phyloP scores from a whole-genome alignment of 2,888 invertebrate genomes.

The Schizotus pectinicornis region DNA sequence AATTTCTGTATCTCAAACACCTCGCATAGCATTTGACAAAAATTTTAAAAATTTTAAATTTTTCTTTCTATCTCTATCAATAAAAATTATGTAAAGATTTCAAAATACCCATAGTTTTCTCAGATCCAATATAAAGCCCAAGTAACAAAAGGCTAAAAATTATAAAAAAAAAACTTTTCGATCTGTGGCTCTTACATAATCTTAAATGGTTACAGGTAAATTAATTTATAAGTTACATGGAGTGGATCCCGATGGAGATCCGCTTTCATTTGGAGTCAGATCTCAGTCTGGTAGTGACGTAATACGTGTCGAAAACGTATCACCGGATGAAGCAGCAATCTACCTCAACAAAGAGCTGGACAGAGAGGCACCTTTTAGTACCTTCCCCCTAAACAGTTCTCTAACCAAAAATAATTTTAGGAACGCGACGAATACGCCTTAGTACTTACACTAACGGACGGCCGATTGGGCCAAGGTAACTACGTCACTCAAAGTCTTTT shows the following conservation, averaged over 20 bases:
- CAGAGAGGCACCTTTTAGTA: conserved; percentile 72
- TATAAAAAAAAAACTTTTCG: no score
- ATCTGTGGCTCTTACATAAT: no score
- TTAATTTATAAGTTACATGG: conserved; percentile 83
- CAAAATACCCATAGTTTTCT: no score
- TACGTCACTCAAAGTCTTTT: conserved; percentile 89
- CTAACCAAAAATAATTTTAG: conserved; percentile 55
- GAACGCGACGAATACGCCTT: conserved; percentile 86
- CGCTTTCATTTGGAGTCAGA: conserved; percentile 80
- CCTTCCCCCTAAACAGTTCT: conserved; percentile 2
- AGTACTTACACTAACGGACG: conserved; percentile 87
- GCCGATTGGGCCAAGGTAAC: conserved; percentile 84
- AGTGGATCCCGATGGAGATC: conserved; percentile 86
- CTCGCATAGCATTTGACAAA: no score
- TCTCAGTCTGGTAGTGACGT: conserved; percentile 83
- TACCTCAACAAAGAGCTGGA: conserved; percentile 89
- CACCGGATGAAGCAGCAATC: conserved; percentile 83
- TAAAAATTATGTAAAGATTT: no score
- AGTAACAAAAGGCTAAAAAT: no score
- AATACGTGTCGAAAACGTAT: conserved; percentile 81
- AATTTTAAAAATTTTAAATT: no score
- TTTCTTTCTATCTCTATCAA: no score
- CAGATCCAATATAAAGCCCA: no score
- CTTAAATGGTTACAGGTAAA: conserved; percentile 66
- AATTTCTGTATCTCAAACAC: no score